A percentile compares a stretch with the other conserved stretches of the same genome.
phyloP scores from a whole-genome alignment of 2,797 vertebrate species.

The Paramormyrops hopkinsi region DNA sequence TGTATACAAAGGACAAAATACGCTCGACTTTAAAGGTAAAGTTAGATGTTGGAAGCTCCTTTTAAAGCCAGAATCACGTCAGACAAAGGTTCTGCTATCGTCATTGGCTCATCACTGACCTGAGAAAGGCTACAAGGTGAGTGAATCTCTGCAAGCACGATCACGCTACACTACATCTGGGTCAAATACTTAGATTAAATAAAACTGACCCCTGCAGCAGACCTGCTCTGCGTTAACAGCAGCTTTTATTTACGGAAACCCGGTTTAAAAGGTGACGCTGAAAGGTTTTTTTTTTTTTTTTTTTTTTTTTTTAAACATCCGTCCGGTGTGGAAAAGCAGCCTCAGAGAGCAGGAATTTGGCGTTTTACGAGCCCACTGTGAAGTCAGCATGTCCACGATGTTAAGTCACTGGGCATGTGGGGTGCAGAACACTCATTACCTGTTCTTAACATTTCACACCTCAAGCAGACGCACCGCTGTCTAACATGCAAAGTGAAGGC shows the following conservation, averaged over 20 bases:
- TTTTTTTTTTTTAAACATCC: neutral
- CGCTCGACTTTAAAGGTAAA: neutral
- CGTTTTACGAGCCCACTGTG: constrained; percentile 30
- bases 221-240: neutral
- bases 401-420: neutral
- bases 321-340: constrained; percentile 34
- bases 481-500: neutral
- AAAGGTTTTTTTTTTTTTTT: neutral
- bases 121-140: neutral
- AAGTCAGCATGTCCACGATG: constrained; percentile 6
- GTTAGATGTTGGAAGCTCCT: neutral
- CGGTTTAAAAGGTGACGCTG: neutral
- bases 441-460: neutral
- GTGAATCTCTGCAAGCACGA: neutral
- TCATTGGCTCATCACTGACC: neutral
- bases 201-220: neutral
- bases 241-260: constrained; percentile 1
- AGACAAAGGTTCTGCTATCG: neutral
- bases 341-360: constrained; percentile 40
- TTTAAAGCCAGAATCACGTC: neutral
- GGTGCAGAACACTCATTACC: neutral
- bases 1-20: neutral
- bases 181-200: neutral
- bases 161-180: neutral
- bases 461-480: neutral